Percentiles rank a stretch among this genome's conserved stretches.
phyloP scores from a whole-genome alignment of 2,797 vertebrate genomes.

The Amniataba percoides region DNA sequence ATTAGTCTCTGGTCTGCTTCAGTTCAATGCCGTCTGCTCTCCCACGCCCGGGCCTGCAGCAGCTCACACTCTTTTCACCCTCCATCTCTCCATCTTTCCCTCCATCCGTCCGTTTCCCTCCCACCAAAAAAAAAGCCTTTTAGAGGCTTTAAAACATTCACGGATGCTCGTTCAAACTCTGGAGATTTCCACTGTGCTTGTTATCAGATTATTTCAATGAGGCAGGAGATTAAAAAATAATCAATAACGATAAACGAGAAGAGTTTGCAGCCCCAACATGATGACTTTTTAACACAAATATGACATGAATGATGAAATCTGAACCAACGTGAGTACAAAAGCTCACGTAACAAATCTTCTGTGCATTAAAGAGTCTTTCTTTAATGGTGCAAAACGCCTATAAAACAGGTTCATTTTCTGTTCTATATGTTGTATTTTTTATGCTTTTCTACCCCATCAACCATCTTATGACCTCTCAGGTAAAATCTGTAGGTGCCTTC shows the following conservation, averaged over 20 bases:
- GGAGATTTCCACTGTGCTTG: not conserved
- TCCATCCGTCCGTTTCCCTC: constrained; percentile 26
- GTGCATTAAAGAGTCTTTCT: no score
- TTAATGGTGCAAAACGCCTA: not conserved
- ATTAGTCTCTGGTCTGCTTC: constrained; percentile 86
- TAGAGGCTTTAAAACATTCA: constrained; percentile 2
- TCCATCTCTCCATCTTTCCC: constrained; percentile 14
- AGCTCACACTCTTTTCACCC: constrained; percentile 24
- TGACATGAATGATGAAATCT: not conserved
- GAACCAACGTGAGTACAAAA: not conserved
- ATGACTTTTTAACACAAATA: not conserved
- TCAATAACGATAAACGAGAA: no score
- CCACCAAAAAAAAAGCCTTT: not conserved
- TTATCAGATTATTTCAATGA: no score
- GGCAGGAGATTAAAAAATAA: no score
- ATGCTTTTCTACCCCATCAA: not conserved
- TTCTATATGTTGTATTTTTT: not conserved
- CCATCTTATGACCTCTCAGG: not conserved
- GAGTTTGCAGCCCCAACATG: not conserved
- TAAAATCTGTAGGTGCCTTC: no score
- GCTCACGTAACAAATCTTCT: no score
- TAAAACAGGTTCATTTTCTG: no score
- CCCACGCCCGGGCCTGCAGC: constrained; percentile 71
- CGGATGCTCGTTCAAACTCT: not conserved
- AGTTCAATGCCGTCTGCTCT: constrained; percentile 81